Evolutionary conservation across 30 jellyfish, hydroid and myxozoan genomes (phyloP), one percentile per base, ranked within the genome.

Genomic region (Catostylus mosaicus): DNA sequence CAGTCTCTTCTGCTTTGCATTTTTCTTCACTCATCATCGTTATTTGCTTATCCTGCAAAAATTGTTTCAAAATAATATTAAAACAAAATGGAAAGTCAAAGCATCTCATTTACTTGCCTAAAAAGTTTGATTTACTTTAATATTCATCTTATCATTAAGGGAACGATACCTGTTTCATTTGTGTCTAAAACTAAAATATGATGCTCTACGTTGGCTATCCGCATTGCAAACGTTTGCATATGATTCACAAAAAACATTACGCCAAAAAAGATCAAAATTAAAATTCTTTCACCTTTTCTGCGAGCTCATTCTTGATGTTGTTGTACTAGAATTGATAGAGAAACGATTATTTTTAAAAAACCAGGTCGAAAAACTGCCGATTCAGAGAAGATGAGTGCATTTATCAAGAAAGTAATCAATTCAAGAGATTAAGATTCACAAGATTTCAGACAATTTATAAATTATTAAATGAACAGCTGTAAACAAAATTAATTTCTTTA

Each of bases 21-120:
- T 32, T 68, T 68, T 68, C 80, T 8, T 33, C 64, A 4, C 43
- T 33, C 36, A 68, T 19, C 38, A 68, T 6, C 16, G 80, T 35
- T 12, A 68, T 43, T 24, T 68, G 40, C 12, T 34, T 30, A 1
- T 68, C 80, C 80, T 68, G 34, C n/a, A 37, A n/a, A 3, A 68
- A 3, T 6, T 2, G 29, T 9, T 6, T 26, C 7, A 19, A 56
- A 19, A 56, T 56, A 6, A 6, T 56, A 62, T 5, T 8, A 30
- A 66, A 66, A 4, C 3, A 19, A 11, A 1, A 6, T 18, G 59
- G 30, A 26, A 66, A 22, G 8, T 66, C 59, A 34, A 30, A 2
- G 5, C 30, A 5, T 6, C 29, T 3, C 2, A 29, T 66, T 18
- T 34, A 3, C 59, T 32, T n/a, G 9, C 30, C 46, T 34, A 37